phyloP scores from a whole-genome alignment of 1,140 invertebrate genomes.

The Zaprionus camerounensis region DNA sequence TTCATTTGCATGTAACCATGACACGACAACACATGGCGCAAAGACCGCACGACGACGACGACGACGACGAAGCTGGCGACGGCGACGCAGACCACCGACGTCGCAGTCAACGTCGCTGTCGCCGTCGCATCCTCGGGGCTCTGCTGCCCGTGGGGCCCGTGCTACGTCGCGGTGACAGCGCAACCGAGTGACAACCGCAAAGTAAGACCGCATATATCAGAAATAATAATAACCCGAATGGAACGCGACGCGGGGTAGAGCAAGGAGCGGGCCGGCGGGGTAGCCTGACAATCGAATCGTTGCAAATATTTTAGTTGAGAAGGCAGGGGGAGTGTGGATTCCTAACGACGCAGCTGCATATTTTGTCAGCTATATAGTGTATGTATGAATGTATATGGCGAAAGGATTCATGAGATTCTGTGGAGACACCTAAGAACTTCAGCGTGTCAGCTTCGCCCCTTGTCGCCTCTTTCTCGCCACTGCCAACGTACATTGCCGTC shows the following conservation, averaged over 20 bases:
- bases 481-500: slow-evolving; percentile 38
- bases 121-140: slow-evolving; percentile 7
- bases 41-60: slow-evolving; percentile 46
- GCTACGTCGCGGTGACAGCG: slow-evolving; percentile 29
- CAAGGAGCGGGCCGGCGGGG: not conserved
- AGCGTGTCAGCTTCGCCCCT: slow-evolving; percentile 13
- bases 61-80: not conserved
- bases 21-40: slow-evolving; percentile 52
- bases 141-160: not conserved
- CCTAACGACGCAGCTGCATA: slow-evolving; percentile 76
- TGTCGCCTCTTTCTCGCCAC: too few relatives aligned
- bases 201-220: slow-evolving; percentile 82
- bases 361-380: slow-evolving; percentile 66
- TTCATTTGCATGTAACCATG: slow-evolving; percentile 80
- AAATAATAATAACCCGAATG: slow-evolving; percentile 76
- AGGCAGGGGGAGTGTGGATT: slow-evolving; percentile 23
- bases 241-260: slow-evolving; percentile 12
- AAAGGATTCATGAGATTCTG: slow-evolving; percentile 40
- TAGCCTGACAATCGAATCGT: slow-evolving; percentile 73
- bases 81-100: not conserved
- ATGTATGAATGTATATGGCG: slow-evolving; percentile 11
- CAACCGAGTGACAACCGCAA: slow-evolving; percentile 74
- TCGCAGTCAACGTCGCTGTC: not conserved
- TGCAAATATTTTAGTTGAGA: slow-evolving; percentile 66
- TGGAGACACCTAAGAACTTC: slow-evolving; percentile 29